Evolutionary conservation across 2,888 invertebrate species (phyloP), one percentile per base, ranked within the genome.

Genomic region (Monoplex corrugatus): DNA sequence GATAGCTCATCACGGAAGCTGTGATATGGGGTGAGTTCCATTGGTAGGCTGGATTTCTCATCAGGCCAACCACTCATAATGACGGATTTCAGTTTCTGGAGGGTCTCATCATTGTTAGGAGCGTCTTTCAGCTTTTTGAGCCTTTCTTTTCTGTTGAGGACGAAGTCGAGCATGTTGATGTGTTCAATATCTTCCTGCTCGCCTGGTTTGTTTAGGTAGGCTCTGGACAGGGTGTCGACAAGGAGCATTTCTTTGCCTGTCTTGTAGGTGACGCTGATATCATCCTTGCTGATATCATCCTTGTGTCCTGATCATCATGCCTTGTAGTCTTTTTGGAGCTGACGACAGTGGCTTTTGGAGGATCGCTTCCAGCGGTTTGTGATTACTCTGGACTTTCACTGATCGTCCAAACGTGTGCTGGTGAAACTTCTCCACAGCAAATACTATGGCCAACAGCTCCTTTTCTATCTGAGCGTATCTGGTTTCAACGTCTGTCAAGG

Each of bases 381-480:
- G 93, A 43, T 91, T 92, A 57, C 83, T 91, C 72, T 92, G 88
- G 0, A 93, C 91, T 16, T 63, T 32, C 0, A 91, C 80, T 32
- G 40, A 38, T 35, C 91, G 84, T 2, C 92, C 93, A 85, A 91
- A 93, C 2, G 87, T 89, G 86, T 92, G 92, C 28, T 90, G 85
- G 80, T 92, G 89, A 83, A 92, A 93, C 35, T 89, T 91, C 82
- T 90, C 89, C 3, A 90, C 75, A 8, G 89, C 89, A 40, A 91
- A 93, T 16, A 91, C 91, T 13, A 94, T 87, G 1, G 92, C 90
- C 0, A 93, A 86, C 6, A 90, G 57, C 78, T 93, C 94, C 72
- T 93, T 92, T 87, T 94, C 93, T 19, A 93, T 92, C 68, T 93
- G 92, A 13, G 92, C 92, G 78, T 92, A 93, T 57, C 87, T 75